These are phyloP conservation scores for Sula dactylatra DNA, from an alignment of 2,113 vertebrate species.

Conservation along the genomic window DNA sequence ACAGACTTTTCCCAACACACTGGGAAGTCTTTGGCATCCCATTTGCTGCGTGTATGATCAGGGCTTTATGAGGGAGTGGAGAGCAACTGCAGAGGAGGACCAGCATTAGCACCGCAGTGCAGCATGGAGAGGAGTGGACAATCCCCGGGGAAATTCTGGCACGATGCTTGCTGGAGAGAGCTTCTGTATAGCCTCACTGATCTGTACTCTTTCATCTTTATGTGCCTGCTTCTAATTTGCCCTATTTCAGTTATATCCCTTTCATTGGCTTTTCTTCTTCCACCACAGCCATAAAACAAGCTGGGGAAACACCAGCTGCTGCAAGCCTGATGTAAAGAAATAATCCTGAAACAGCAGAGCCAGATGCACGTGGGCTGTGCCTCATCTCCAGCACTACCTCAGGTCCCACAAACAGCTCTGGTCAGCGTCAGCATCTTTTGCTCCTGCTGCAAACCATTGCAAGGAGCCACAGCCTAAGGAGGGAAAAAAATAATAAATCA, in stretches of 20 bases:
- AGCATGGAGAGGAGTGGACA: neutral
- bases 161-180: neutral
- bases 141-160: neutral
- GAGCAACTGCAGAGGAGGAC: neutral
- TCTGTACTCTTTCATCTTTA: slow-evolving; percentile 46
- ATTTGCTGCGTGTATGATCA: neutral
- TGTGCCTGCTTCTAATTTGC: slow-evolving; percentile 10
- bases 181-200: neutral
- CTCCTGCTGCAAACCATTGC: neutral
- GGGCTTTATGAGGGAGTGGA: neutral
- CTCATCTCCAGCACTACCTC: neutral
- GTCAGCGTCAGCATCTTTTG: neutral
- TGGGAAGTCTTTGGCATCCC: neutral
- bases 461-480: neutral
- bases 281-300: slow-evolving; percentile 23
- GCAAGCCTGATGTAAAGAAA: slow-evolving; percentile 5
- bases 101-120: neutral
- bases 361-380: neutral
- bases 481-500: neutral
- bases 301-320: neutral
- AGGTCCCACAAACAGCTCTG: neutral
- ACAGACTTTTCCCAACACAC: neutral
- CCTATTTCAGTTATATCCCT: slow-evolving; percentile 26
- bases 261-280: slow-evolving; percentile 48
- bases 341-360: neutral